Percentiles rank a stretch among this genome's conserved stretches.
These are phyloP conservation scores for Caenorhabditis japonica DNA, from an alignment of 2,888 invertebrate species.

Conservation along the genomic window DNA sequence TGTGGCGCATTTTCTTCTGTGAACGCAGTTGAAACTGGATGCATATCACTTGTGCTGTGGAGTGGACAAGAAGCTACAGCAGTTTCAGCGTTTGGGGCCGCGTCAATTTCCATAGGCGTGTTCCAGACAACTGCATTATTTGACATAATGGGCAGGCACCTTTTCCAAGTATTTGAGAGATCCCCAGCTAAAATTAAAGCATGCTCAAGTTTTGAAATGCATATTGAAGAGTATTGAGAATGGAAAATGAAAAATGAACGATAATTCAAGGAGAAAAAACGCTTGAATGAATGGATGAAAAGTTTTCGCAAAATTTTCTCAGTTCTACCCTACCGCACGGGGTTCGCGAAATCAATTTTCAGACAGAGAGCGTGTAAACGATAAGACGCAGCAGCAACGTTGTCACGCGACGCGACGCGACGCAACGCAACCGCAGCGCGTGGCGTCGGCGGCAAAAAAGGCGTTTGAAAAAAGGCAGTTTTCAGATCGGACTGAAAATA, in stretches of 20 bases:
- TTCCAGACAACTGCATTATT: conserved; percentile 45
- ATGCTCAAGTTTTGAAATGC: not conserved
- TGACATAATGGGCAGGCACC: conserved; percentile 56
- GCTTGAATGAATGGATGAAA: not conserved
- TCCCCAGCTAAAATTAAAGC: conserved; percentile 59
- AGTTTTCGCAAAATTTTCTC: not conserved
- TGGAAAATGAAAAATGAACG: too few relatives aligned
- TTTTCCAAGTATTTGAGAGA: conserved; percentile 56
- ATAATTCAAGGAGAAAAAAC: not conserved
- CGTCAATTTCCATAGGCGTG: conserved; percentile 34
- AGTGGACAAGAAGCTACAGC: conserved; percentile 7
- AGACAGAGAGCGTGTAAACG: too few relatives aligned
- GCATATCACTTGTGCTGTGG: not conserved
- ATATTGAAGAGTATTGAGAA: not conserved
- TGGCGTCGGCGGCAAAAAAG: too few relatives aligned
- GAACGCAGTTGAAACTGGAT: not conserved
- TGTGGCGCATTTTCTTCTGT: too few relatives aligned
- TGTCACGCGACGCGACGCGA: too few relatives aligned
- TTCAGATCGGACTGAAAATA: too few relatives aligned
- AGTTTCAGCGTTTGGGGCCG: conserved; percentile 22
- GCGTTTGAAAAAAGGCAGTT: too few relatives aligned
- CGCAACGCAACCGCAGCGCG: too few relatives aligned
- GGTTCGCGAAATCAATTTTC: too few relatives aligned
- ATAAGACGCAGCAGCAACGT: too few relatives aligned
- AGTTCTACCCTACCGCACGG: too few relatives aligned